Evolutionary conservation across 2,113 vertebrate species (phyloP), one percentile per base, ranked within the genome.

Genomic region (Nipponia nippon): DNA sequence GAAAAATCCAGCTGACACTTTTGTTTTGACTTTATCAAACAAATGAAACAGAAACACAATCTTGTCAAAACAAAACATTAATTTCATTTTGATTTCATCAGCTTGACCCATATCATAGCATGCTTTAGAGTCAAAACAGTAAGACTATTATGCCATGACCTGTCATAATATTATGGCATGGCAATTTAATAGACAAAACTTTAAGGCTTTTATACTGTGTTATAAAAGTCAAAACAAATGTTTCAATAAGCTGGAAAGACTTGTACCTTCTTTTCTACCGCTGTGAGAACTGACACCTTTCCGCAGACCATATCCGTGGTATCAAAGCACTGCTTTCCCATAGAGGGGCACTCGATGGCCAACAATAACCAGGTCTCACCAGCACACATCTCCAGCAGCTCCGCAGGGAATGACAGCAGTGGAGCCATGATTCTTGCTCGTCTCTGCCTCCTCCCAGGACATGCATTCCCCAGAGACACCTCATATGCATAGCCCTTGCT

Each of bases 101-200:
- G 38, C 50, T 83, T 90, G 90, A 93, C 79, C 95, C 76, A 44
- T 95, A 90, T 90, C 93, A 78, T 73, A 92, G 75, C 85, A 78
- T 47, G 59, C 53, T 92, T 86, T 55, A 79, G 88, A 96, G 95
- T 94, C 96, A 97, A 96, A 96, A 97, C 89, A 96, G 63, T 92
- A 83, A 94, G 79, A 67, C 59, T 90, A 93, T 93, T 95, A 83
- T 90, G 76, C 86, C 42, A 50, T 81, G 50, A 92, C 83, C n/a
- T 17, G 4, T 96, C 94, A 92, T 87, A 95, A 89, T 95, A 92
- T 96, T 97, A 83, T 86, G 82, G 78, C 82, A 94, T 11, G 47
- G 67, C 83, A 93, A 93, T 81, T 52, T 73, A 90, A 95, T 63
- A 97, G 94, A 94, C 90, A 94, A 95, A 97, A 97, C 76, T 96